Percentiles rank a stretch among this genome's conserved stretches.
Conservation (phyloP, 1,140 invertebrate genomes). For the Drosophila watanabei region DNA sequence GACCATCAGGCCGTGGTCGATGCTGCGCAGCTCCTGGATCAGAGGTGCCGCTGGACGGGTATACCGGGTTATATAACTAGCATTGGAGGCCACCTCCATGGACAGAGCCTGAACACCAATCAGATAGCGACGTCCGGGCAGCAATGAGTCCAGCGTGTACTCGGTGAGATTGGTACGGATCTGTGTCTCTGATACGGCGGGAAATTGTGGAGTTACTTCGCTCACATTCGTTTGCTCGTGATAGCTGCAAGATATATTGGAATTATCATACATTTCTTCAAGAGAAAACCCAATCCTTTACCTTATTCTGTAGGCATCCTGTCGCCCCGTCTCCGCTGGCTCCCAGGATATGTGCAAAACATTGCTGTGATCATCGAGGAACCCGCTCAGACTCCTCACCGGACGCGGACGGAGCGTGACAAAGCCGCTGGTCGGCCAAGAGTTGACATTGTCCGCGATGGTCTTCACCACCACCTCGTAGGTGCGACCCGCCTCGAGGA, state of each 20-base stretch:
- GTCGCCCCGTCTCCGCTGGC: conserved; percentile 91
- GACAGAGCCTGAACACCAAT: conserved; percentile 93
- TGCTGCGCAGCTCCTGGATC: conserved; percentile 92
- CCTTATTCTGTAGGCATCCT: conserved; percentile 92
- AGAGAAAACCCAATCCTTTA: accelerated
- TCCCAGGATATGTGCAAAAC: conserved; percentile 91
- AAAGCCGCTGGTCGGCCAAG: conserved; percentile 94
- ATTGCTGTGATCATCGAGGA: conserved; percentile 88
- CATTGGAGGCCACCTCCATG: conserved; percentile 92
- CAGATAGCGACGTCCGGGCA: conserved; percentile 95
- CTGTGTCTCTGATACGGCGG: conserved; percentile 88
- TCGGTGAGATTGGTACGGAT: conserved; percentile 88
- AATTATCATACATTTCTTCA: neutral
- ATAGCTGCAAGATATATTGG: conserved; percentile 86
- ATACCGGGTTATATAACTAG: conserved; percentile 90
- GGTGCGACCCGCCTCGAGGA: conserved; percentile 93
- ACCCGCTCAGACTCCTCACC: conserved; percentile 88
- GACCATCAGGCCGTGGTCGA: conserved; percentile 92
- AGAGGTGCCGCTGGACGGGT: conserved; percentile 95
- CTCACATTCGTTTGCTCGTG: conserved; percentile 92
- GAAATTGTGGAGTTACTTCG: conserved; percentile 78
- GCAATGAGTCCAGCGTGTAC: conserved; percentile 90
- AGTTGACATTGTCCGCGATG: conserved; percentile 96
- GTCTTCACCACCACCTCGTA: conserved; percentile 96
- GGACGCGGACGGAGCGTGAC: conserved; percentile 93